Evolutionary conservation across 2,113 vertebrate genomes (phyloP).

Genomic region (Paracanthobrama guichenoti): DNA sequence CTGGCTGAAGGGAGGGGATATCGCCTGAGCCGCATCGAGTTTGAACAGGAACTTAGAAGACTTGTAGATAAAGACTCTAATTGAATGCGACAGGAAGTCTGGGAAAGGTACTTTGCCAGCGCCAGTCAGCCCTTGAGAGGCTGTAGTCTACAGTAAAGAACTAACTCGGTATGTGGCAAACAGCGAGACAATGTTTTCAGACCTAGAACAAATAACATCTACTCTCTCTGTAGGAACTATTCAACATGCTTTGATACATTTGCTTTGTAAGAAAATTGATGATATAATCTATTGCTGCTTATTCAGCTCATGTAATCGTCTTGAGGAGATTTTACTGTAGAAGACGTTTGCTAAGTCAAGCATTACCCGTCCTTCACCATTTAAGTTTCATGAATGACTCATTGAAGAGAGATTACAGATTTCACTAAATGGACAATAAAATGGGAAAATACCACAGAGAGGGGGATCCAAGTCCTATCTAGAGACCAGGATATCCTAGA

Average conservation of each 20-base stretch:
- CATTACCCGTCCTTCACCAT: neutral
- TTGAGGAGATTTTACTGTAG: neutral
- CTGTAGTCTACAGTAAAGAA: neutral
- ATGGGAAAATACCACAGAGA: too few species aligned
- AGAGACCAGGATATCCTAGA: neutral
- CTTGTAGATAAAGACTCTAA: conserved; percentile 69
- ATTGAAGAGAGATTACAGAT: neutral
- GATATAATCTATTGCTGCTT: neutral
- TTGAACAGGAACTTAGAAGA: conserved; percentile 68
- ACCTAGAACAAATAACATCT: too few species aligned
- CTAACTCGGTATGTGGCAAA: conserved; percentile 41
- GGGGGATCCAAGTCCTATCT: neutral
- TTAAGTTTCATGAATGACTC: neutral
- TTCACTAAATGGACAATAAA: too few species aligned
- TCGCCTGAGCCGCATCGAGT: conserved; percentile 46
- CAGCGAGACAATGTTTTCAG: conserved; percentile 23
- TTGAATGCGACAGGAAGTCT: conserved; percentile 75
- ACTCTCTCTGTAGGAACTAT: neutral
- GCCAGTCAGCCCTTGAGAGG: conserved; percentile 52
- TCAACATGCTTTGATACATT: neutral
- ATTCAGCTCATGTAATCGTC: too few species aligned
- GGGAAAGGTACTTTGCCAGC: conserved; percentile 71
- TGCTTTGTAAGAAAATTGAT: neutral
- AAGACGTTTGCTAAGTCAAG: neutral
- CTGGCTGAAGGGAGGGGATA: conserved; percentile 45